These are phyloP conservation scores for Bombus consobrinus DNA, from an alignment of 1,140 invertebrate species.

Conservation along the genomic window DNA sequence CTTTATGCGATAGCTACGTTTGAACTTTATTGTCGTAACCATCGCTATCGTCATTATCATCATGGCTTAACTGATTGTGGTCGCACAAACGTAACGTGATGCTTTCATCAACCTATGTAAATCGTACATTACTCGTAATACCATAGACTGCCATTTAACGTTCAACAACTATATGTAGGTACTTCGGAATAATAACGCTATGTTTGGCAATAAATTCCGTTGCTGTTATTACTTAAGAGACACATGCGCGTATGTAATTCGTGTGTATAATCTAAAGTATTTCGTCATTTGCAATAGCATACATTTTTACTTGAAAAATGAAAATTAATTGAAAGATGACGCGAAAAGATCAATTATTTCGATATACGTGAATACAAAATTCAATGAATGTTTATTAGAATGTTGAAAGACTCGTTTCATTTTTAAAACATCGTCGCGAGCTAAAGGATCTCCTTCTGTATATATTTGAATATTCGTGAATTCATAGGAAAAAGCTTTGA, in stretches of 20 bases:
- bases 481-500: too few relatives aligned
- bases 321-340: too few relatives aligned
- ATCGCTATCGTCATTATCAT: background rate
- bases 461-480: too few relatives aligned
- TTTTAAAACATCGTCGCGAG: too few relatives aligned
- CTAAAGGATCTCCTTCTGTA: too few relatives aligned
- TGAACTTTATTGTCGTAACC: slow-evolving; percentile 13
- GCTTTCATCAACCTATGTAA: slow-evolving; percentile 1
- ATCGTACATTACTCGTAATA: slow-evolving; percentile 8
- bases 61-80: background rate
- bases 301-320: too few relatives aligned
- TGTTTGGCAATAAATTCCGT: background rate
- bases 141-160: background rate
- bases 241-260: background rate
- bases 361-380: too few relatives aligned
- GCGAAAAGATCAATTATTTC: too few relatives aligned
- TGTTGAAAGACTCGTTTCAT: too few relatives aligned
- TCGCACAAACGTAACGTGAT: background rate
- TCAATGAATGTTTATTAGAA: too few relatives aligned
- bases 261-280: background rate
- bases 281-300: background rate
- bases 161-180: background rate
- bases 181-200: background rate
- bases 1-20: background rate
- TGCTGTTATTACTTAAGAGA: background rate